Evolutionary conservation across 2,888 invertebrate genomes (phyloP), one percentile per base, ranked within the genome.

Genomic region (Hydroisotoma schaefferi): DNA sequence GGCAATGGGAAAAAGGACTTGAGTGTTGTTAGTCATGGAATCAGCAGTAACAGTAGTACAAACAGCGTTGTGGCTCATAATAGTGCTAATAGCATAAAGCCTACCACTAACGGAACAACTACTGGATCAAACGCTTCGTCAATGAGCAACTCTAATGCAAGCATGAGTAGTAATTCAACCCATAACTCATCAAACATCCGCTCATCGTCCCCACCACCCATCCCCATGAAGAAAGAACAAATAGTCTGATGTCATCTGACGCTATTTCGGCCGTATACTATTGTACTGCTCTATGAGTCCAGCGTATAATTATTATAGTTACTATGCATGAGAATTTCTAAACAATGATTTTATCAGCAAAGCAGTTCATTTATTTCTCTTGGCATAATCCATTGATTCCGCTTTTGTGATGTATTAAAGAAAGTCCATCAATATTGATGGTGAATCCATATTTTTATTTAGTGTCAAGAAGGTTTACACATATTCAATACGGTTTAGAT

Each of bases 141-240:
- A n/a, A 60, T 53, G 15, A 25, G 25, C 18, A 53, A 53, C 20
- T 29, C 52, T 18, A 52, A 37, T 23, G 43, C 43, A 4, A 53
- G 40, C 18, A 53, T 53, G 53, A 53, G 53, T 37, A 23, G 37
- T 12, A 53, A 43, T 53, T 53, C 53, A 3, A 53, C 53, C 48
- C 49, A 54, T 51, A 57, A 59, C 58, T 56, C 55, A 33, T 38
- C 53, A 40, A 63, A 58, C 58, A 46, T 63, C 25, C 59, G 60
- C 40, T 59, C 64, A 28, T 37, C 51, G 25, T 59, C 67, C 38
- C 65, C 68, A 12, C 70, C 70, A 40, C 72, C 71, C 20, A 73
- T 73, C 40, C 68, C 69, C 2, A 69, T 67, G 29, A 73, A 73
- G 55, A 73, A 73, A 55, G 72, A 73, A 56, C 72, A 73, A 67